Evolutionary conservation across 2,797 vertebrate genomes (phyloP), one percentile per base, ranked within the genome.

Genomic region (Perodicticus potto): DNA sequence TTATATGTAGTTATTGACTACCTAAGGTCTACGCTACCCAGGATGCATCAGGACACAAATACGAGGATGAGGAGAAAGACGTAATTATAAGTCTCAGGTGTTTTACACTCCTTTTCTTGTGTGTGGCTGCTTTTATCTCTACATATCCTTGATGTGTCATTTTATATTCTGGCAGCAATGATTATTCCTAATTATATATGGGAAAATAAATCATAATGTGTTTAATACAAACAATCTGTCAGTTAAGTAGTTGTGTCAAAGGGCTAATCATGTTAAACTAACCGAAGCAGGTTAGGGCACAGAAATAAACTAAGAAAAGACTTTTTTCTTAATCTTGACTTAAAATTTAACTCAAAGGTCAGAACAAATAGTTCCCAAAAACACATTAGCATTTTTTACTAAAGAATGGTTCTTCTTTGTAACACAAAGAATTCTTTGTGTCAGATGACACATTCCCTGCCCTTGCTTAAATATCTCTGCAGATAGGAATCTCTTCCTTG

Each of bases 171-270:
- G 96, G 87, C 78, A 97, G 82, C 89, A 91, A 93, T 87, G 90
- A 96, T 97, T 94, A 93, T 92, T 96, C 37, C 77, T 97, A 96
- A 97, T 97, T 92, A 95, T 61, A 94, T 83, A 93, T 43, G 57
- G 43, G 82, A 96, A 97, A 96, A 97, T 96, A 96, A 96, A 96
- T 93, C 53, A 23, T 90, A 94, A 92, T 89, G 49, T 93, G 70
- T 97, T 96, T 97, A 97, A 96, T 97, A 80, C 90, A 93, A 91
- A 96, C 69, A 96, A 43, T 93, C 87, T 87, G 77, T 95, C 82
- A 92, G 81, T 89, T 92, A 25, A 9, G 34, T 73, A 82, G 67
- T 95, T 73, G 43, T 83, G 29, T 96, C 93, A 96, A 95, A 67
- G 91, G 74, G 88, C 96, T 95, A 86, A 97, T 86, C 59, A 7